A percentile compares a stretch with the other conserved stretches of the same genome.
phyloP scores from a whole-genome alignment of 2,113 vertebrate species.

The Anas platyrhynchos region DNA sequence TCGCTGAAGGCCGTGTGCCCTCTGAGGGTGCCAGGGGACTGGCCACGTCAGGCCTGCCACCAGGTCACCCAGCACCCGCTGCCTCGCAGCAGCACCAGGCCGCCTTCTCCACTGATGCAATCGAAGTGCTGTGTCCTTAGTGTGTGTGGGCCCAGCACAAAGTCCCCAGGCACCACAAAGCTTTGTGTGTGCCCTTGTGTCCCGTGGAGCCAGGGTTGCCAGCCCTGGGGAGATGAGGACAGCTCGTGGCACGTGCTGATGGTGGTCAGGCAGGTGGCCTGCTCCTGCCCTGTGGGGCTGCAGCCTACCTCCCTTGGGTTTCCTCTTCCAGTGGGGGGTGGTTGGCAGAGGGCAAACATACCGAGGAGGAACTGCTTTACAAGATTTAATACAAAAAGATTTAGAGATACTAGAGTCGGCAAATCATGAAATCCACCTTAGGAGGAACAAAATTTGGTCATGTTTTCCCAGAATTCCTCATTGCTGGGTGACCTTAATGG shows the following conservation, averaged over 20 bases:
- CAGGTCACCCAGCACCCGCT: not conserved
- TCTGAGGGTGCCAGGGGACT: not conserved
- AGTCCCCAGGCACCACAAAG: not conserved
- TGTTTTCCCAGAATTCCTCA: not conserved
- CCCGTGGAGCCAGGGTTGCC: not conserved
- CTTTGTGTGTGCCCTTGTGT: too few species aligned
- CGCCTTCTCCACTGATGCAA: not conserved
- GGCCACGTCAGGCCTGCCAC: not conserved
- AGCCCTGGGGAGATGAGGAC: fast-evolving
- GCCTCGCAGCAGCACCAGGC: not conserved
- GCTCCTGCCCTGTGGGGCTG: not conserved
- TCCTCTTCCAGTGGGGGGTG: not conserved
- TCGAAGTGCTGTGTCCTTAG: too few species aligned
- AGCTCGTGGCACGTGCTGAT: not conserved
- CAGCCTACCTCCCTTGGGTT: fast-evolving
- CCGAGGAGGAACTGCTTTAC: not conserved
- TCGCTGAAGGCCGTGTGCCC: not conserved
- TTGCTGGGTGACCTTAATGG: not conserved
- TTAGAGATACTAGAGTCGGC: not conserved
- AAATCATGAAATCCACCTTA: not conserved
- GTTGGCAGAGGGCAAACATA: not conserved
- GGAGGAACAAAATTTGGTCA: not conserved
- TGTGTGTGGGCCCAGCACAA: too few species aligned
- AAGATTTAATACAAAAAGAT: not conserved
- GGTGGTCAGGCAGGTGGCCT: fast-evolving